phyloP scores from a whole-genome alignment of 2,888 invertebrate genomes.

The Exephanes ischioxanthus region DNA sequence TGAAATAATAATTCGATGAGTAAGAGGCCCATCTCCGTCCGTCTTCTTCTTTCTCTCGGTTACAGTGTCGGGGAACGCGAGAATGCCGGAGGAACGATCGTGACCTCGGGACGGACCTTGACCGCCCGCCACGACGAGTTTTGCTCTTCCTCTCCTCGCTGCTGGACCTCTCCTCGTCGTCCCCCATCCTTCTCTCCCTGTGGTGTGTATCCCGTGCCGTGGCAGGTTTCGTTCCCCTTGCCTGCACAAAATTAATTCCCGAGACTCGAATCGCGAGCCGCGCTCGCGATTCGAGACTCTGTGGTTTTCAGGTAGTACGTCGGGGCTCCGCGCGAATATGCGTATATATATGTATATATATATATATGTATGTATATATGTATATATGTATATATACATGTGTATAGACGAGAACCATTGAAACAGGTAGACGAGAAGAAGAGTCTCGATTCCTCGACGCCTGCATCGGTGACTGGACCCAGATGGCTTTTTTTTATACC shows the following conservation, averaged over 20 bases:
- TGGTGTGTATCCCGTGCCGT: constrained; percentile 16
- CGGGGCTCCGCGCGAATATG: not conserved
- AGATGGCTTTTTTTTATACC: too few species aligned
- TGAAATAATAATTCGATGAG: constrained; percentile 41
- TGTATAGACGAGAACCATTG: too few species aligned
- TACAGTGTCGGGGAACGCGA: constrained; percentile 57
- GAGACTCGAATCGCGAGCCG: constrained; percentile 26
- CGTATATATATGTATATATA: too few species aligned
- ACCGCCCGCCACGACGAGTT: constrained; percentile 65
- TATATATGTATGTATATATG: too few species aligned
- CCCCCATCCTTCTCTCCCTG: not conserved
- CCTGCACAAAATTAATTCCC: constrained; percentile 66
- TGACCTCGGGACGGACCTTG: constrained; percentile 70
- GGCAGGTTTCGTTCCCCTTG: constrained; percentile 64
- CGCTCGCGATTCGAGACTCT: constrained; percentile 51
- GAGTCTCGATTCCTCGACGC: too few species aligned
- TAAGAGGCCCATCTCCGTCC: not conserved
- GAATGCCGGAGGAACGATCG: constrained; percentile 61
- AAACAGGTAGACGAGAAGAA: too few species aligned
- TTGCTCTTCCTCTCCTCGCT: constrained; percentile 55
- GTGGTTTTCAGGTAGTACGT: constrained; percentile 30
- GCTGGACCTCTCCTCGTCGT: not conserved
- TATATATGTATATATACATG: too few species aligned
- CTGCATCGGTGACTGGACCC: too few species aligned
- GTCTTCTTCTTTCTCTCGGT: not conserved